These are phyloP conservation scores for Dasypolia templi DNA, from an alignment of 2,888 invertebrate species.

Conservation along the genomic window DNA sequence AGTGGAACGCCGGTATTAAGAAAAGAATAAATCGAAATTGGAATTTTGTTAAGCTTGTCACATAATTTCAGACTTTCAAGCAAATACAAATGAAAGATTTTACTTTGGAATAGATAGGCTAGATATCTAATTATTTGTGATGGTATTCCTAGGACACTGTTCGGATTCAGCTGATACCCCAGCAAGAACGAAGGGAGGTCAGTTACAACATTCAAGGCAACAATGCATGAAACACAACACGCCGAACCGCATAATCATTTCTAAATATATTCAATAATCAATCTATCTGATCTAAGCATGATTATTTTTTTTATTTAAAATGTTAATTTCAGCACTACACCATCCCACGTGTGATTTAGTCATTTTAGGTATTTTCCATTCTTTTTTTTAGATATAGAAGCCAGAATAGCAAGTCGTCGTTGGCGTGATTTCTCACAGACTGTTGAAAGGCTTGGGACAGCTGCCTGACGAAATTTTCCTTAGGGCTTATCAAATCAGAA, in stretches of 20 bases:
- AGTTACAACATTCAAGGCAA: conserved; percentile 49
- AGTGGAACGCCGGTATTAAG: background rate
- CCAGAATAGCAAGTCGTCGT: background rate
- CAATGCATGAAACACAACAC: conserved; percentile 65
- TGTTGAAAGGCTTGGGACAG: background rate
- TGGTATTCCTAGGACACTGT: conserved; percentile 82
- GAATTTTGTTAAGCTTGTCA: background rate
- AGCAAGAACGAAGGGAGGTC: conserved; percentile 68
- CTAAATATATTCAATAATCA: conserved; percentile 1
- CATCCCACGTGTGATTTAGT: conserved; percentile 58
- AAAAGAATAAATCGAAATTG: background rate
- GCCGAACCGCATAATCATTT: conserved; percentile 22
- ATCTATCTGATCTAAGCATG: conserved; percentile 40
- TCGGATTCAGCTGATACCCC: conserved; percentile 83
- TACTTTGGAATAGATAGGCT: conserved; percentile 2
- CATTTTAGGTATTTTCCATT: conserved; percentile 11
- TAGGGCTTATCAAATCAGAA: background rate
- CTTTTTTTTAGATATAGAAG: background rate
- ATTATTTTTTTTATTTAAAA: conserved; percentile 6
- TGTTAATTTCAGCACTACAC: conserved; percentile 48
- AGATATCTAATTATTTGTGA: conserved; percentile 37
- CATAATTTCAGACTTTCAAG: background rate
- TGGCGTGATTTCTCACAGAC: background rate
- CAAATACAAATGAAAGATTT: background rate
- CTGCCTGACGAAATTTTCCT: background rate